phyloP scores from a whole-genome alignment of 1,140 invertebrate species.

The Cotesia glomerata region DNA sequence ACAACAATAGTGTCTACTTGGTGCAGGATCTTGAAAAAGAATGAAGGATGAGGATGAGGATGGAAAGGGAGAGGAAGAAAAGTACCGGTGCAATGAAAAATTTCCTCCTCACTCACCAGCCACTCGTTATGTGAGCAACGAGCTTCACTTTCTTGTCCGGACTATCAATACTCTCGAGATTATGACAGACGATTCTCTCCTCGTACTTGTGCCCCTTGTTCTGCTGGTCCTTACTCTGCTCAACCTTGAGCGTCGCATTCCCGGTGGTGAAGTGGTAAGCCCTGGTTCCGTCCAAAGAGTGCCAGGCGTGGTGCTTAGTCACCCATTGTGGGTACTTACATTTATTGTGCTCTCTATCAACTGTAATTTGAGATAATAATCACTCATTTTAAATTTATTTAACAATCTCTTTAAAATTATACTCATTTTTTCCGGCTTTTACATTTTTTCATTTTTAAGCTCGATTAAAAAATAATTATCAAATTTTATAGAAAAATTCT shows the following conservation, averaged over 20 bases:
- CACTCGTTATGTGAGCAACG: constrained; percentile 64
- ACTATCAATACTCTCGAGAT: constrained; percentile 50
- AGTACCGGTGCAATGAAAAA: constrained; percentile 19
- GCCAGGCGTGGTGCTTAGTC: constrained; percentile 66
- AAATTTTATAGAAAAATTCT: no score
- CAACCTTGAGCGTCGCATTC: constrained; percentile 63
- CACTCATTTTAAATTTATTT: background rate
- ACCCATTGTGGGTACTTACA: constrained; percentile 69
- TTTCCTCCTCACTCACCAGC: constrained; percentile 59
- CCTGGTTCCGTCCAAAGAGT: constrained; percentile 64
- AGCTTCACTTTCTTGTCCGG: constrained; percentile 54
- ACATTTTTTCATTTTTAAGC: background rate
- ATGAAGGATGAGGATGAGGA: background rate
- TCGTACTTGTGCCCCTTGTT: constrained; percentile 44
- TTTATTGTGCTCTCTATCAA: constrained; percentile 57
- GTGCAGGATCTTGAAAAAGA: background rate
- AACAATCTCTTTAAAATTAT: background rate
- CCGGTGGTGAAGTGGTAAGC: constrained; percentile 65
- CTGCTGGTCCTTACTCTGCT: constrained; percentile 25
- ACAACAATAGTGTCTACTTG: background rate
- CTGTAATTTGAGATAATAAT: constrained; percentile 39
- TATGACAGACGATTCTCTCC: constrained; percentile 62
- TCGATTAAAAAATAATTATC: background rate
- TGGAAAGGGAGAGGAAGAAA: background rate
- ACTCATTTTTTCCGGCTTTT: background rate